phyloP scores from a whole-genome alignment of 2,797 vertebrate genomes.

The Decapterus maruadsi region DNA sequence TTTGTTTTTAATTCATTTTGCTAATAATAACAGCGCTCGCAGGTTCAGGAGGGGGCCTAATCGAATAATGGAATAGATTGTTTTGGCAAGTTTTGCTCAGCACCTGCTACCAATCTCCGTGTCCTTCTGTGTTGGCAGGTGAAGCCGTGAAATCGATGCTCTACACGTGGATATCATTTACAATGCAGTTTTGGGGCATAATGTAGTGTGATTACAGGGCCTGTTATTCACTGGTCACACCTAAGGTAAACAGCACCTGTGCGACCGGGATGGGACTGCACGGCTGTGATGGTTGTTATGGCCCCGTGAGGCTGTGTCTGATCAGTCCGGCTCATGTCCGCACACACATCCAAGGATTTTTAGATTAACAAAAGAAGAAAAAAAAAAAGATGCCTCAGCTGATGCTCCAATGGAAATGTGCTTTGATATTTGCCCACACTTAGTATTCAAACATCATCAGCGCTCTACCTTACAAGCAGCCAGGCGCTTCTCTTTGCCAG shows the following conservation, averaged over 20 bases:
- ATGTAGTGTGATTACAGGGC: conserved; percentile 62
- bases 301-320: background rate
- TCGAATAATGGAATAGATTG: conserved; percentile 67
- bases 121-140: conserved; percentile 71
- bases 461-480: conserved; percentile 14
- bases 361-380: background rate
- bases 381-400: background rate
- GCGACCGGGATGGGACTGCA: conserved; percentile 51
- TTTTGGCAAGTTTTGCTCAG: conserved; percentile 67
- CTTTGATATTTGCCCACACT: background rate
- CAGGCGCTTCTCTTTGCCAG: conserved; percentile 25
- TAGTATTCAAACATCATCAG: conserved; percentile 27
- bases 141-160: conserved; percentile 73
- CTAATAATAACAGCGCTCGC: conserved; percentile 72
- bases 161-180: conserved; percentile 61
- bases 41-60: conserved; percentile 44
- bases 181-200: conserved; percentile 51
- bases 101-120: conserved; percentile 72
- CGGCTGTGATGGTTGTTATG: conserved; percentile 6
- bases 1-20: conserved; percentile 74
- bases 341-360: background rate
- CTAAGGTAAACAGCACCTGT: conserved; percentile 72
- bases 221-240: conserved; percentile 71
- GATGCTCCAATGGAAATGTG: background rate
- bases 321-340: background rate